Percentiles rank a stretch among this genome's conserved stretches.
These are phyloP conservation scores for Lemur catta DNA, from an alignment of 2,797 vertebrate genomes.

Conservation along the genomic window DNA sequence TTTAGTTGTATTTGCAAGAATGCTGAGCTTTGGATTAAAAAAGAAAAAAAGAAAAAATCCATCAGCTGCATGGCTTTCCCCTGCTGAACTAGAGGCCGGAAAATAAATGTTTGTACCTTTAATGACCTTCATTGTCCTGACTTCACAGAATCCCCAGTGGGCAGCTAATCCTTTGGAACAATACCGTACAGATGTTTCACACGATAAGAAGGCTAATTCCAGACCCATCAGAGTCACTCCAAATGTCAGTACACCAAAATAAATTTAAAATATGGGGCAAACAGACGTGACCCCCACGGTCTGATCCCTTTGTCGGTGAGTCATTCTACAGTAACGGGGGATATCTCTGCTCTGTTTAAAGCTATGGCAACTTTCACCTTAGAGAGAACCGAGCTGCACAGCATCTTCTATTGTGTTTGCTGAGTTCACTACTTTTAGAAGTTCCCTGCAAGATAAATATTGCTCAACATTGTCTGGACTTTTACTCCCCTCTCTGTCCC, in stretches of 20 bases:
- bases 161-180: slow-evolving; percentile 81
- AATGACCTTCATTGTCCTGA: slow-evolving; percentile 81
- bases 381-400: neutral
- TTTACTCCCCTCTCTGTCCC: neutral
- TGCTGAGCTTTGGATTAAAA: slow-evolving; percentile 50
- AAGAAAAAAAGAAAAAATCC: slow-evolving; percentile 34
- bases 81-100: slow-evolving; percentile 73
- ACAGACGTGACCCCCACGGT: slow-evolving; percentile 58
- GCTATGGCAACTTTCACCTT: slow-evolving; percentile 44
- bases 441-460: neutral
- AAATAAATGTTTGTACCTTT: slow-evolving; percentile 83
- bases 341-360: slow-evolving; percentile 50
- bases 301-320: slow-evolving; percentile 43
- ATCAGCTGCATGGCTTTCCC: slow-evolving; percentile 57
- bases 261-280: slow-evolving; percentile 80
- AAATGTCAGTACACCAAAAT: slow-evolving; percentile 81
- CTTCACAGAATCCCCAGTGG: slow-evolving; percentile 78
- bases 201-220: slow-evolving; percentile 80
- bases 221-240: slow-evolving; percentile 78
- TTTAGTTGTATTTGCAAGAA: slow-evolving; percentile 54
- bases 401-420: neutral
- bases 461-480: neutral
- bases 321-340: slow-evolving; percentile 41
- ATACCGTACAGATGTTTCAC: slow-evolving; percentile 82
- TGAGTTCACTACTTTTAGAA: neutral